A percentile compares a stretch with the other conserved stretches of the same genome.
phyloP scores from a whole-genome alignment of 2,797 vertebrate genomes.

The Amphiprion clarkii region DNA sequence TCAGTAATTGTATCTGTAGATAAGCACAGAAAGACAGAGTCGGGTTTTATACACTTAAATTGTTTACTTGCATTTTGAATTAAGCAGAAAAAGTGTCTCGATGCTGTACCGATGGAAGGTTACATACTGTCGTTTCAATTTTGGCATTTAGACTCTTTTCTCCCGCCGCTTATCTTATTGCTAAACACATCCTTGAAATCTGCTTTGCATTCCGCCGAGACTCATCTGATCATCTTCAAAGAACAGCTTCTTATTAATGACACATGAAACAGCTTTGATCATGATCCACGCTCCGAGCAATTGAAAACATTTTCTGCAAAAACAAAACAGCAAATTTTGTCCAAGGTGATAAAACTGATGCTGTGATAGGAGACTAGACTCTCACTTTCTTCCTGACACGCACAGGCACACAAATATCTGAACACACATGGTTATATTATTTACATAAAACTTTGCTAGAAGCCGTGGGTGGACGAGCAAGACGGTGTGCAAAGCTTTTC shows the following conservation, averaged over 20 bases:
- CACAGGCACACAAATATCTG: slow-evolving; percentile 17
- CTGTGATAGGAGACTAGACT: slow-evolving; percentile 4
- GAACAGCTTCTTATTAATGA: slow-evolving; percentile 7
- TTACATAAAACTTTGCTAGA: slow-evolving; percentile 46
- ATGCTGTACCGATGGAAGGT: slow-evolving; percentile 19
- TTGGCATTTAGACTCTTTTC: no score
- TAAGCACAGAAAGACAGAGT: slow-evolving; percentile 7
- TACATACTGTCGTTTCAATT: background rate
- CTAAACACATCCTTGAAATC: background rate
- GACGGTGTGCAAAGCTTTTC: slow-evolving; percentile 54
- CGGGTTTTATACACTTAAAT: slow-evolving; percentile 11
- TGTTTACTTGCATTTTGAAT: slow-evolving; percentile 54
- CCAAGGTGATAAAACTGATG: slow-evolving; percentile 15
- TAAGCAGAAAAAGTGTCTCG: slow-evolving; percentile 25
- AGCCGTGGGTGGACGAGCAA: slow-evolving; percentile 28
- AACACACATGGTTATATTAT: slow-evolving; percentile 33
- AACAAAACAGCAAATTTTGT: background rate
- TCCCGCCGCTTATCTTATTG: background rate
- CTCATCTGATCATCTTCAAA: slow-evolving; percentile 25
- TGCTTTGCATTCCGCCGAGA: background rate
- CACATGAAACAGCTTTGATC: slow-evolving; percentile 10
- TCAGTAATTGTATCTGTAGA: slow-evolving; percentile 7
- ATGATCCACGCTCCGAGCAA: background rate
- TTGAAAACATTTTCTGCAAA: slow-evolving; percentile 8
- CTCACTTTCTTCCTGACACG: slow-evolving; percentile 4